A percentile compares a stretch with the other conserved stretches of the same genome.
Conservation (phyloP, 2,888 invertebrate genomes). For the Neoascia interrupta region DNA sequence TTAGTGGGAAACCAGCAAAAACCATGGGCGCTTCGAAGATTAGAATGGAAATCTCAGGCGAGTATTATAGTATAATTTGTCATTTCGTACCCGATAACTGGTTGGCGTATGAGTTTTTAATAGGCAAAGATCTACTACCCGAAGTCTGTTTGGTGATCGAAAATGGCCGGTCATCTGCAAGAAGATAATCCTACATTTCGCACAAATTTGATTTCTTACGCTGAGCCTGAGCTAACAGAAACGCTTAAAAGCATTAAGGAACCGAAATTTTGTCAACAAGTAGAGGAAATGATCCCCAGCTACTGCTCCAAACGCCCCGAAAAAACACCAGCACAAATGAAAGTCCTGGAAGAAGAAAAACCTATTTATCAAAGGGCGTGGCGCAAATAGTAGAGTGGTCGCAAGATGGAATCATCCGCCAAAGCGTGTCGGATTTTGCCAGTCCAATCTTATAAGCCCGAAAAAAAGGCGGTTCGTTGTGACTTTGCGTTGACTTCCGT, state of each 20-base stretch:
- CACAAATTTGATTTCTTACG: conserved; percentile 10
- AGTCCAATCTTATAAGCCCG: no score
- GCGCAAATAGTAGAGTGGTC: no score
- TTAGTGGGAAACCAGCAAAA: conserved; percentile 5
- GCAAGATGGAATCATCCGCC: no score
- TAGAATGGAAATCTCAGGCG: conserved; percentile 25
- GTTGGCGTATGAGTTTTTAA: conserved; percentile 27
- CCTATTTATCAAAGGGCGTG: conserved; percentile 19
- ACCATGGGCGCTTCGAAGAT: conserved; percentile 11
- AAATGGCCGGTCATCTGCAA: not conserved
- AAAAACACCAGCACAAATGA: conserved; percentile 11
- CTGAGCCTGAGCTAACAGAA: conserved; percentile 7
- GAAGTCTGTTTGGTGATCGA: conserved; percentile 19
- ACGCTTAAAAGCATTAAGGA: conserved; percentile 16
- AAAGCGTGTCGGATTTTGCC: no score
- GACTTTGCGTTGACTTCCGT: no score
- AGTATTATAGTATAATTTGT: conserved; percentile 28
- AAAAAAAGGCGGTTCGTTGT: conserved; percentile 10
- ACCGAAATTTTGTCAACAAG: not conserved
- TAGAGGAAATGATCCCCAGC: conserved; percentile 15
- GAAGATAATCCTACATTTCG: conserved; percentile 8
- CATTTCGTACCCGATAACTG: conserved; percentile 36
- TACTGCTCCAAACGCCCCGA: conserved; percentile 73
- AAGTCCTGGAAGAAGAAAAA: conserved; percentile 21
- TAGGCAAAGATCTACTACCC: conserved; percentile 23